Percentiles rank a stretch among this genome's conserved stretches.
Conservation (phyloP, 2,888 invertebrate genomes). For the Drosophila barbarae region DNA sequence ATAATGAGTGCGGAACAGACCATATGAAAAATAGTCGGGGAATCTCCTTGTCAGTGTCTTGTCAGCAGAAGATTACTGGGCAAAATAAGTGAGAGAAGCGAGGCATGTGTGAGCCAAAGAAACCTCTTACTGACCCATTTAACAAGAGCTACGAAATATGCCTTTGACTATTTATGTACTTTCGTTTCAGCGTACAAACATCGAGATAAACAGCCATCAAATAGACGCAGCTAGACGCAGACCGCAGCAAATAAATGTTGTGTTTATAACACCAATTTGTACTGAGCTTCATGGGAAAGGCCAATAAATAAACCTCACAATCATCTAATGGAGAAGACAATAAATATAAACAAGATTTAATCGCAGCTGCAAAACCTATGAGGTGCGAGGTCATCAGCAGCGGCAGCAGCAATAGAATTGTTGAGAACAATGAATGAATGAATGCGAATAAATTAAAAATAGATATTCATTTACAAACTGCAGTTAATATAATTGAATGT, state of each 20-base stretch:
- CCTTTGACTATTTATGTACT: slow-evolving; percentile 21
- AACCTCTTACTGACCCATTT: slow-evolving; percentile 43
- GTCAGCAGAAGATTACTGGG: slow-evolving; percentile 48
- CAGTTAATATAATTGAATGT: not conserved
- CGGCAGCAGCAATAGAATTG: not conserved
- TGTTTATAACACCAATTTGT: slow-evolving; percentile 1
- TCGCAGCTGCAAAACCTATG: not conserved
- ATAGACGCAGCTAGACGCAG: slow-evolving; percentile 6
- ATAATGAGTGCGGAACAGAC: slow-evolving; percentile 39
- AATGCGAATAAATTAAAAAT: not conserved
- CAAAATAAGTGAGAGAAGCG: slow-evolving; percentile 17
- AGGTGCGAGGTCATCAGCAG: slow-evolving; percentile 1
- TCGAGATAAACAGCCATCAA: not conserved
- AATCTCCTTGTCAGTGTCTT: slow-evolving; percentile 33
- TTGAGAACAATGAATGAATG: not conserved
- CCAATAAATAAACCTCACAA: slow-evolving; percentile 8
- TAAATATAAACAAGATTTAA: slow-evolving; percentile 15
- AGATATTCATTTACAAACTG: not conserved
- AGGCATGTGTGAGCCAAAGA: slow-evolving; percentile 7
- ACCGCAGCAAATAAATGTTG: slow-evolving; percentile 9
- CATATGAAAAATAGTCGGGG: slow-evolving; percentile 39
- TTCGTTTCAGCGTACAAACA: not conserved
- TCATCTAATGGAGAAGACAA: slow-evolving; percentile 12
- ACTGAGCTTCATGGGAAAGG: slow-evolving; percentile 12
- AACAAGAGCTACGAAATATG: slow-evolving; percentile 15